Evolutionary conservation across 2,797 vertebrate genomes (phyloP).

Genomic region (Capromys pilorides): DNA sequence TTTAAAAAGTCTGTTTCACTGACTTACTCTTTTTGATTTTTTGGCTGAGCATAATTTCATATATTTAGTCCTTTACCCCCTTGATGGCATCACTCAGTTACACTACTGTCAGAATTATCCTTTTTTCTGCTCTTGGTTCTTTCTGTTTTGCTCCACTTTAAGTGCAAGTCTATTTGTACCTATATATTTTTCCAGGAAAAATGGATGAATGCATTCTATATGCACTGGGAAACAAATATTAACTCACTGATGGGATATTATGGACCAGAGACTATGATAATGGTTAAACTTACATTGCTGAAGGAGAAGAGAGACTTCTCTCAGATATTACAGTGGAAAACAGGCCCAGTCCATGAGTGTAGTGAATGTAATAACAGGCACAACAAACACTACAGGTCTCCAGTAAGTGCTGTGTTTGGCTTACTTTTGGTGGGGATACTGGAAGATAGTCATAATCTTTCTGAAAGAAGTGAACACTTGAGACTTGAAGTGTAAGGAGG

Average conservation of each 20-base stretch:
- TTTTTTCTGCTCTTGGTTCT: conserved; percentile 1
- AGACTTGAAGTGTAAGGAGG: background rate
- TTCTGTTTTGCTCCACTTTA: conserved; percentile 35
- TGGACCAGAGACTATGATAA: background rate
- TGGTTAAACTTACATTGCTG: background rate
- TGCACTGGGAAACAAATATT: background rate
- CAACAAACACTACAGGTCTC: background rate
- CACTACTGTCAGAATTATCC: background rate
- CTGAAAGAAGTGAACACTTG: background rate
- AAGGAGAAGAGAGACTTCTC: background rate
- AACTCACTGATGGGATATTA: background rate
- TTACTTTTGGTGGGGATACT: background rate
- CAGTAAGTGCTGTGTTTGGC: background rate
- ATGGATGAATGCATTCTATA: background rate
- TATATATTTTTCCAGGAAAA: background rate
- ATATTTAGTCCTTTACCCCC: background rate
- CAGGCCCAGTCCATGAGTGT: background rate
- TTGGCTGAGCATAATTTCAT: background rate
- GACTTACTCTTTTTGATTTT: background rate
- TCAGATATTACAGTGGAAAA: background rate
- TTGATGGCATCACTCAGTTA: background rate
- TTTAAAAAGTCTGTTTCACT: background rate
- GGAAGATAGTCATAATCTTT: background rate
- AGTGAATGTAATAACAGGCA: background rate
- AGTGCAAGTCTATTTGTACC: background rate